A percentile compares a stretch with the other conserved stretches of the same genome.
These are phyloP conservation scores for Spodoptera litura DNA, from an alignment of 1,140 invertebrate species.

Conservation along the genomic window DNA sequence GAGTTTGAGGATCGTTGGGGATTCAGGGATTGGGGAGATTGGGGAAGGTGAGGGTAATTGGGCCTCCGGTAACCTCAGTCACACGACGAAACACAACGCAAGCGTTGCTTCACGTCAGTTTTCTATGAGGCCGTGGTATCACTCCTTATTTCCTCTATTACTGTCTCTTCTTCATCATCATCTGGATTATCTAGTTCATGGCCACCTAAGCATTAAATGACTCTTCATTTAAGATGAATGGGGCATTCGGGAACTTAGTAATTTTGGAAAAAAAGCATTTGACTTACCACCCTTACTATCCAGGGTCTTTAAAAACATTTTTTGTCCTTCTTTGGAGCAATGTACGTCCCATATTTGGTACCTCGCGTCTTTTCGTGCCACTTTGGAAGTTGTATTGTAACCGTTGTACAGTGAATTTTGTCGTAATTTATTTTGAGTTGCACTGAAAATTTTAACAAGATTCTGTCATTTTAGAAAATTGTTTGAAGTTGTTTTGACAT, in stretches of 20 bases:
- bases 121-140: too few species aligned
- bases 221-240: too few species aligned
- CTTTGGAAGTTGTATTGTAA: constrained; percentile 60
- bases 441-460: constrained; percentile 14
- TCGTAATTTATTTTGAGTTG: neutral
- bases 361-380: constrained; percentile 69
- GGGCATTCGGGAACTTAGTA: neutral
- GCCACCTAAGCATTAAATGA: too few species aligned
- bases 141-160: too few species aligned
- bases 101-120: too few species aligned
- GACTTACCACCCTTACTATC: constrained; percentile 73
- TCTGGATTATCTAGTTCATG: too few species aligned
- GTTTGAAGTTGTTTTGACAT: constrained; percentile 13
- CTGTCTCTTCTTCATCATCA: too few species aligned
- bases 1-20: too few species aligned
- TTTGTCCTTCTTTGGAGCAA: constrained; percentile 78
- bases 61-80: too few species aligned
- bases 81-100: too few species aligned
- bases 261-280: neutral
- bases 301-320: constrained; percentile 71
- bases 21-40: too few species aligned
- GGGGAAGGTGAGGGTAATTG: too few species aligned
- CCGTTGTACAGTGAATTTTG: neutral
- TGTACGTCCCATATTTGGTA: constrained; percentile 81
- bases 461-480: constrained; percentile 1